These are phyloP conservation scores for Acridotheres tristis DNA, from an alignment of 2,797 vertebrate genomes.

Conservation along the genomic window DNA sequence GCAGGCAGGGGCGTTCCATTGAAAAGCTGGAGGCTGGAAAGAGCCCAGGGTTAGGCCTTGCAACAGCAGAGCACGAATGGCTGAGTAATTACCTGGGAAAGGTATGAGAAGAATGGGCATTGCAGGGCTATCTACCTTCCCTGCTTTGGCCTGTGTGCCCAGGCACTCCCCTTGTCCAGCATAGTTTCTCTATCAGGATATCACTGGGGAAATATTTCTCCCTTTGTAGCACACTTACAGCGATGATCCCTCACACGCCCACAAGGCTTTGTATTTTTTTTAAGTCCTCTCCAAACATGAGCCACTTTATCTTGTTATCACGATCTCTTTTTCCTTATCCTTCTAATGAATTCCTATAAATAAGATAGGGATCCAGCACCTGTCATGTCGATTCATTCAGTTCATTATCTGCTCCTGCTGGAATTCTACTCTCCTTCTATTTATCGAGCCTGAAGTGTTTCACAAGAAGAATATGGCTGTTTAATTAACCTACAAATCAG, in stretches of 20 bases:
- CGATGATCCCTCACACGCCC: background rate
- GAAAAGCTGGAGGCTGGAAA: background rate
- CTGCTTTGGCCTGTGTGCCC: background rate
- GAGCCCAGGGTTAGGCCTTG: background rate
- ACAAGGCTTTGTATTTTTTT: background rate
- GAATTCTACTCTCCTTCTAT: conserved; percentile 42
- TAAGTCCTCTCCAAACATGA: background rate
- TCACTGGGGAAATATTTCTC: background rate
- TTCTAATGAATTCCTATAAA: conserved; percentile 58
- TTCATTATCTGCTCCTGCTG: conserved; percentile 47
- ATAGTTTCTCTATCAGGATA: background rate
- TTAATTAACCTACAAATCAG: conserved; percentile 63
- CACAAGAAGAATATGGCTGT: conserved; percentile 58
- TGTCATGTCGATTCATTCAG: conserved; percentile 37
- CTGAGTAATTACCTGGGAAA: background rate
- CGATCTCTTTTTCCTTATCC: background rate
- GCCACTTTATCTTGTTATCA: background rate
- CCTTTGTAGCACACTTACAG: background rate
- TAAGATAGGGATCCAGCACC: conserved; percentile 39
- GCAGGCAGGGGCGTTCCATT: background rate
- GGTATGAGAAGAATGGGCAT: background rate
- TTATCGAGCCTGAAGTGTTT: conserved; percentile 17
- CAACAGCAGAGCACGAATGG: background rate
- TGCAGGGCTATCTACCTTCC: background rate
- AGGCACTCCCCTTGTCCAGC: background rate